A percentile compares a stretch with the other conserved stretches of the same genome.
Evolutionary conservation across 2,888 invertebrate genomes (phyloP).

Genomic region (Lepidocyrtinus sp.): DNA sequence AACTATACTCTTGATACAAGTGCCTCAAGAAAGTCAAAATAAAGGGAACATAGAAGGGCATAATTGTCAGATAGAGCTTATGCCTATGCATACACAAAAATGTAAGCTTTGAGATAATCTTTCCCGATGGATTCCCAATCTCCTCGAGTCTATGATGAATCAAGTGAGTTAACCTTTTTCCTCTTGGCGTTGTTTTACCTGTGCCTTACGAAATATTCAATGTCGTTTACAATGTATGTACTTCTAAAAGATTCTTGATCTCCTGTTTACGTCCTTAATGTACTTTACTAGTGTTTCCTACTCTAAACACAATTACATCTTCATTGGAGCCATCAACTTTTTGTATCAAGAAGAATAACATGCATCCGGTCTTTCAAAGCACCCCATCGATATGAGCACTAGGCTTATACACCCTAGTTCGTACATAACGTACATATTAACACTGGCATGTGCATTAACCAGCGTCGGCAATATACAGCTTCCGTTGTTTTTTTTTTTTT

Average conservation of each 20-base stretch:
- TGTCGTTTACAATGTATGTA: constrained; percentile 46
- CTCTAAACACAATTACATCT: constrained; percentile 44
- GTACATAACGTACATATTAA: no score
- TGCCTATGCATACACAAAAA: no score
- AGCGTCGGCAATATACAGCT: no score
- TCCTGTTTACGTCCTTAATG: constrained; percentile 36
- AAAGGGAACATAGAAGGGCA: not conserved
- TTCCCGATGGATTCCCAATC: not conserved
- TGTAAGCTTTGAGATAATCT: constrained; percentile 3
- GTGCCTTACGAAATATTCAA: constrained; percentile 43
- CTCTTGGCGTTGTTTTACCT: not conserved
- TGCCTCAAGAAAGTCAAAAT: constrained; percentile 4
- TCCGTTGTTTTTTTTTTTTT: no score
- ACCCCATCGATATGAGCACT: constrained; percentile 12
- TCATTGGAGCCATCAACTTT: constrained; percentile 56
- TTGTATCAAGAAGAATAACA: constrained; percentile 18
- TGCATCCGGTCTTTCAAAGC: constrained; percentile 47
- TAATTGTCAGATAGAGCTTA: constrained; percentile 1
- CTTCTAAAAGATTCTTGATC: constrained; percentile 38
- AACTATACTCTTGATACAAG: not conserved
- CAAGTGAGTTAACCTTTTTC: constrained; percentile 22
- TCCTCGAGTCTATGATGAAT: constrained; percentile 8
- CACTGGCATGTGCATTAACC: no score
- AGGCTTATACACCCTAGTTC: no score
- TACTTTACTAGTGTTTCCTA: constrained; percentile 20